Evolutionary conservation across 2,797 vertebrate genomes (phyloP).

Genomic region (Hyperoplus lanceolatus): DNA sequence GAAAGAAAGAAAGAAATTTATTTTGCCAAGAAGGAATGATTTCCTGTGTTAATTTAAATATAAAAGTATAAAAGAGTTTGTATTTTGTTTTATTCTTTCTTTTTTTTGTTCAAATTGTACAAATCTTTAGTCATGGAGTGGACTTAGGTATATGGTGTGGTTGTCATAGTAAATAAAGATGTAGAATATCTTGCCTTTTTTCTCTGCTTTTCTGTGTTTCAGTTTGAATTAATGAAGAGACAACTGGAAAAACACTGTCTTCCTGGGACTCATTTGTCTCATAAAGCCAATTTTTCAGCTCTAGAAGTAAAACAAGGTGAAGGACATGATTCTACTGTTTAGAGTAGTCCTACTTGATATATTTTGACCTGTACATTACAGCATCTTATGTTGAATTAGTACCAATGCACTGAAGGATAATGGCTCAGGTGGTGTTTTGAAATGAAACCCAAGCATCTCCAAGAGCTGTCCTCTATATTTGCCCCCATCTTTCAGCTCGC

Average conservation of each 20-base stretch:
- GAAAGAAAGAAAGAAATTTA: constrained; percentile 57
- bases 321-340: background rate
- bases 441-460: constrained; percentile 71
- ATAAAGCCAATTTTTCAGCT: background rate
- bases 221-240: constrained; percentile 17
- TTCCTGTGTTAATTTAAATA: constrained; percentile 76
- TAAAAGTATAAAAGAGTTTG: constrained; percentile 63
- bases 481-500: background rate
- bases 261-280: background rate
- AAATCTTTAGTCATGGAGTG: constrained; percentile 78
- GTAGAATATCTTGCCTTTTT: constrained; percentile 60
- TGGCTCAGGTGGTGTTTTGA: constrained; percentile 78
- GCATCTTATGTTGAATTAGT: constrained; percentile 60
- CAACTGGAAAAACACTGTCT: background rate
- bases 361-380: constrained; percentile 32
- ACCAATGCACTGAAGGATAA: constrained; percentile 55
- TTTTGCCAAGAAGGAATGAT: constrained; percentile 71
- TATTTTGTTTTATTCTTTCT: constrained; percentile 58
- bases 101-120: constrained; percentile 82
- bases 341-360: constrained; percentile 33
- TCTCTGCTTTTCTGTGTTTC: constrained; percentile 37
- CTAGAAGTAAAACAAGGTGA: background rate
- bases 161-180: constrained; percentile 86
- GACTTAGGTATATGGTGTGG: constrained; percentile 83
- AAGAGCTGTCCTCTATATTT: constrained; percentile 54